Conservation (phyloP, 2,797 vertebrate species). For the Forpus xanthops region DNA sequence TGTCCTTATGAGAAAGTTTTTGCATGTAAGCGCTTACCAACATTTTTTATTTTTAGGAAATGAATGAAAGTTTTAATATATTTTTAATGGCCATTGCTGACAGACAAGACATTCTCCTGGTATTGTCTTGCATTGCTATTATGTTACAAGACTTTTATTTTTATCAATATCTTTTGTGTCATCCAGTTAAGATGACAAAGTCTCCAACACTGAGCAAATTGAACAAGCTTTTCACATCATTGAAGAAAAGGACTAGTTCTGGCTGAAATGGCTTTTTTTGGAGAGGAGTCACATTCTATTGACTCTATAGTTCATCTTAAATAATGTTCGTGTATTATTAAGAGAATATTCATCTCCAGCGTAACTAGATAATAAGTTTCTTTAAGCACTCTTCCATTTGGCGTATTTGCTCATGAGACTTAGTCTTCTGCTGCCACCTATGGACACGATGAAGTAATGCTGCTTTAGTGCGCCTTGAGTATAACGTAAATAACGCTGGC, state of each 20-base stretch:
- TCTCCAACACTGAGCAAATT: conserved; percentile 65
- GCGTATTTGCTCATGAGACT: neutral
- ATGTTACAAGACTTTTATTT: conserved; percentile 76
- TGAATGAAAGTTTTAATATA: conserved; percentile 72
- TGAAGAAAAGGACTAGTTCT: conserved; percentile 64
- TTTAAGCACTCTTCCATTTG: neutral
- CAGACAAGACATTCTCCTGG: conserved; percentile 63
- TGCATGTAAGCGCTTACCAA: conserved; percentile 55
- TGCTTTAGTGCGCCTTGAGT: neutral
- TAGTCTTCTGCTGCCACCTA: conserved; percentile 74
- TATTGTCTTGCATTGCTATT: conserved; percentile 73
- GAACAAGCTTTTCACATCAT: conserved; percentile 67
- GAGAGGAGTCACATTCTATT: conserved; percentile 49
- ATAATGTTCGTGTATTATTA: conserved; percentile 71
- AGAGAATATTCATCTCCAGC: conserved; percentile 62
- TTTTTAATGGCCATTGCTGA: conserved; percentile 72
- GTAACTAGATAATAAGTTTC: conserved; percentile 59
- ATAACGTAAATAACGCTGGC: no score
- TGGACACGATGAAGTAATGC: neutral
- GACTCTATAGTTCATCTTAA: conserved; percentile 65
- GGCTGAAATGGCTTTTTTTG: conserved; percentile 22
- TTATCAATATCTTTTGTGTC: conserved; percentile 72
- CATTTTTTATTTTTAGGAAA: conserved; percentile 69
- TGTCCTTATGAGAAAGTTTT: conserved; percentile 54
- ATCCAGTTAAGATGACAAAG: conserved; percentile 74